Conservation (phyloP, 2,797 vertebrate species). For the Leucoraja ocellata region DNA sequence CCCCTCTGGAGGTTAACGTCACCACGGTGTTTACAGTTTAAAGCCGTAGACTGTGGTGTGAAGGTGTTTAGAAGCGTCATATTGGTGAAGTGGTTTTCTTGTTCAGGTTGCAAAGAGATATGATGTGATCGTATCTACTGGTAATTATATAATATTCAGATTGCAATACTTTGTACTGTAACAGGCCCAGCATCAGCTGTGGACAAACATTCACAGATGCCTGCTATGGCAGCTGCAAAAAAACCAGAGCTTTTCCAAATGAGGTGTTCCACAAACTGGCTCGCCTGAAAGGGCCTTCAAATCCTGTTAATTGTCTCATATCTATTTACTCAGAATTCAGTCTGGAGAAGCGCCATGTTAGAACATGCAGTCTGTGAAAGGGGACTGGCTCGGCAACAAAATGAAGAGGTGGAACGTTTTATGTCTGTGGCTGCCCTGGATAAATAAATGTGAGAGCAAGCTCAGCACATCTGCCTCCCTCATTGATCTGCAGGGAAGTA, state of each 20-base stretch:
- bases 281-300: not conserved
- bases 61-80: not conserved
- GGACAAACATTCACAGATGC: not conserved
- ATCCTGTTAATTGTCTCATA: not conserved
- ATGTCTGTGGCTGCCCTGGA: not conserved
- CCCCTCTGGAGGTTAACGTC: not conserved
- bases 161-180: not conserved
- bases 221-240: slow-evolving; percentile 9
- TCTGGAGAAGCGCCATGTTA: not conserved
- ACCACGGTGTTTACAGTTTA: not conserved
- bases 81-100: not conserved
- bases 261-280: not conserved
- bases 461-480: not conserved
- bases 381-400: not conserved
- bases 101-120: not conserved
- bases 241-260: not conserved
- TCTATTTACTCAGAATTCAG: not conserved
- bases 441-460: not conserved
- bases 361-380: not conserved
- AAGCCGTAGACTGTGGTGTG: not conserved
- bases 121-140: not conserved
- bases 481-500: not conserved
- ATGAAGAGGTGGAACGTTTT: not conserved
- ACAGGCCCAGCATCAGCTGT: not conserved
- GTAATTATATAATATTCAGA: not conserved